Percentiles rank a stretch among this genome's conserved stretches.
Conservation (phyloP, 2,797 vertebrate genomes). For the Clarias platycephalus region DNA sequence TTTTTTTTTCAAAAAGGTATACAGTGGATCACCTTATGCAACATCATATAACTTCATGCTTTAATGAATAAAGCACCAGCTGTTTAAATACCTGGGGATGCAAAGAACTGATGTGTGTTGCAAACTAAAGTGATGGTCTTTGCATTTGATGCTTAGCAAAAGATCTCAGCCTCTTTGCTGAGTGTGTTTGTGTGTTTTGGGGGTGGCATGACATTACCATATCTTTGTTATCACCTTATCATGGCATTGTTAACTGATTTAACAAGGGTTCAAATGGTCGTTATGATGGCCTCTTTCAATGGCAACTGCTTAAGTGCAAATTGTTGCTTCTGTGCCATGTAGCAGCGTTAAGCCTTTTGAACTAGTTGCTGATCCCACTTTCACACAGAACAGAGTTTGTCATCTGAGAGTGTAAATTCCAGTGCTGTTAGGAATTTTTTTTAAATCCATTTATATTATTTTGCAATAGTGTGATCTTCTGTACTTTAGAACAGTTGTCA, state of each 20-base stretch:
- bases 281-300: conserved; percentile 26
- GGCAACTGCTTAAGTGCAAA: conserved; percentile 18
- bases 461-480: neutral
- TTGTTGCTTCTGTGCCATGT: conserved; percentile 9
- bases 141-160: conserved; percentile 23
- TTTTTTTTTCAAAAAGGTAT: conserved; percentile 33
- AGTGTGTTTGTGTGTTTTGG: conserved; percentile 35
- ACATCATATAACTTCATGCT: conserved; percentile 31
- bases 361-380: conserved; percentile 39
- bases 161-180: conserved; percentile 16
- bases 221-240: conserved; percentile 48
- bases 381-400: conserved; percentile 4
- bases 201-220: conserved; percentile 37
- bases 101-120: conserved; percentile 6
- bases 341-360: conserved; percentile 20
- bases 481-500: neutral
- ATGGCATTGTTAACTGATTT: conserved; percentile 51
- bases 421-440: neutral
- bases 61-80: conserved; percentile 13
- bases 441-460: neutral
- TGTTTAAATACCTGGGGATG: conserved; percentile 30
- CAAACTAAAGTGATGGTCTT: conserved; percentile 19
- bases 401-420: conserved; percentile 17
- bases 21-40: conserved; percentile 30
- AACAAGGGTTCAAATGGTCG: conserved; percentile 37